phyloP scores from a whole-genome alignment of 2,797 vertebrate genomes.

The Choloepus didactylus region DNA sequence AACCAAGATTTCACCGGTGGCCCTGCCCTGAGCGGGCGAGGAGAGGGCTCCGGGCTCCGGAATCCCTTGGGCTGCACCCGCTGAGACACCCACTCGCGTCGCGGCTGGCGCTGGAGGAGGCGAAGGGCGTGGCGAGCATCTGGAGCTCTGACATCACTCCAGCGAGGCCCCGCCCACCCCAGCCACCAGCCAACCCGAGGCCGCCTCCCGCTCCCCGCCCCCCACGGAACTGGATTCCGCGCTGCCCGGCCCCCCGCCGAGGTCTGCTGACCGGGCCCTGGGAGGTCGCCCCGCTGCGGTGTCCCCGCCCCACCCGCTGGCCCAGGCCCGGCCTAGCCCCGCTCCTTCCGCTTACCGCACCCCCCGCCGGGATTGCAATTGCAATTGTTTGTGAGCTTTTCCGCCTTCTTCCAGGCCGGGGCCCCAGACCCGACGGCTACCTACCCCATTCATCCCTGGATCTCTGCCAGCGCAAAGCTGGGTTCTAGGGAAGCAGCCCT shows the following conservation, averaged over 20 bases:
- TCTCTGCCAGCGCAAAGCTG: too few relatives aligned
- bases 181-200: neutral
- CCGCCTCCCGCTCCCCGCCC: neutral
- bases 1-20: fast-evolving
- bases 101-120: neutral
- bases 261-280: neutral
- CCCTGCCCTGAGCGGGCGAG: fast-evolving
- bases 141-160: neutral
- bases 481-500: neutral
- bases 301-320: neutral
- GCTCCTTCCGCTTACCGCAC: neutral
- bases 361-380: fast-evolving
- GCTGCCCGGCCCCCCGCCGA: fast-evolving
- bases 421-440: fast-evolving
- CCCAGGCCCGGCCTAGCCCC: neutral
- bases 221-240: neutral
- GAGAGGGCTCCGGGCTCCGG: fast-evolving
- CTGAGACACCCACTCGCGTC: too few relatives aligned
- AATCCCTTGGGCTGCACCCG: neutral
- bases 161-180: neutral
- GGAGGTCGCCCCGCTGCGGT: fast-evolving
- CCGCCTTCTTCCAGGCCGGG: fast-evolving
- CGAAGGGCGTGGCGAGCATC: too few relatives aligned
- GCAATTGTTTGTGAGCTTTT: neutral
- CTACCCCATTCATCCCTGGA: fast-evolving